A percentile compares a stretch with the other conserved stretches of the same genome.
phyloP scores from a whole-genome alignment of 1,140 invertebrate species.

The Temnothorax curvispinosus region DNA sequence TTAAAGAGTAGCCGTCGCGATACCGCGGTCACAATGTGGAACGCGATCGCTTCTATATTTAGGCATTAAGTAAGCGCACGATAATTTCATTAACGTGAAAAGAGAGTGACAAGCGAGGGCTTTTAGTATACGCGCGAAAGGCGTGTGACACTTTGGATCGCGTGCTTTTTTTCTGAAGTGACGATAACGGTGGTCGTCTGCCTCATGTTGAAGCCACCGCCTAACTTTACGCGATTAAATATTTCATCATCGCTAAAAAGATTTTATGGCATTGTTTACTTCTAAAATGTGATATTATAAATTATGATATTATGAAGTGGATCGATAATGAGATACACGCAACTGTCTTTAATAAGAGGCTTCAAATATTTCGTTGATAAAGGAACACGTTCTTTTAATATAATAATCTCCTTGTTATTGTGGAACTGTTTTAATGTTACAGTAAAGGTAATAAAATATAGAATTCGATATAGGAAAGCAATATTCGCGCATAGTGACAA shows the following conservation, averaged over 20 bases:
- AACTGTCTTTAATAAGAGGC: not conserved
- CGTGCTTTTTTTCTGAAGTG: not conserved
- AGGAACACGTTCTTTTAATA: not conserved
- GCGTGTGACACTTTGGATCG: conserved; percentile 31
- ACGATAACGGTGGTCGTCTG: conserved; percentile 1
- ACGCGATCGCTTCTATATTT: conserved; percentile 75
- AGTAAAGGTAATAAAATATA: not conserved
- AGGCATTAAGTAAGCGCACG: conserved; percentile 76
- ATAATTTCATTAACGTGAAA: conserved; percentile 78
- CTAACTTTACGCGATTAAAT: conserved; percentile 37
- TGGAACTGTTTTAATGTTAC: not conserved
- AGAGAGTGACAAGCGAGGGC: conserved; percentile 33
- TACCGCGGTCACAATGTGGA: conserved; percentile 34
- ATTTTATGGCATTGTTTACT: conserved; percentile 8
- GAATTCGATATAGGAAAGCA: not conserved
- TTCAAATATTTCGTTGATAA: not conserved
- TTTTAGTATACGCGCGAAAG: conserved; percentile 42
- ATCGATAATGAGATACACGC: conserved; percentile 14
- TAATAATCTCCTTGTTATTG: not conserved
- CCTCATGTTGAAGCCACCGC: not conserved
- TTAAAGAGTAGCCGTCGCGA: conserved; percentile 27
- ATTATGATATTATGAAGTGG: not conserved
- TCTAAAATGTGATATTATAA: no score
- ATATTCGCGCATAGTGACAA: conserved; percentile 15
- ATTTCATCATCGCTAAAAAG: not conserved